Percentiles rank a stretch among this genome's conserved stretches.
These are phyloP conservation scores for Phalanger gymnotis DNA, from an alignment of 2,797 vertebrate genomes.

Conservation along the genomic window DNA sequence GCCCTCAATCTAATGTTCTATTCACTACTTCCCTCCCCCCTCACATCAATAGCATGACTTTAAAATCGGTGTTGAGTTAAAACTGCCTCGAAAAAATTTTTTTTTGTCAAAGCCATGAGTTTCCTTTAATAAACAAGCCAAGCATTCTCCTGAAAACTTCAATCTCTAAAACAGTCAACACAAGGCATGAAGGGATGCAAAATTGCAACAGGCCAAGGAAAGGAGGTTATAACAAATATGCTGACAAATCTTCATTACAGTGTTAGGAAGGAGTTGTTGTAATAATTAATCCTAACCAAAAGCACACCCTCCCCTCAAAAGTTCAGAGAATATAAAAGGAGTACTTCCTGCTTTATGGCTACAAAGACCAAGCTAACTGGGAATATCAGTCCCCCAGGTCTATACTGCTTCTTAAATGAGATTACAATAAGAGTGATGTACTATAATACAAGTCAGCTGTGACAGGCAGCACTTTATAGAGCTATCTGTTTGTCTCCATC, in stretches of 20 bases:
- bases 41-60: neutral
- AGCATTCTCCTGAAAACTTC: slow-evolving; percentile 27
- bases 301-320: slow-evolving; percentile 77
- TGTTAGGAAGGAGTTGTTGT: slow-evolving; percentile 65
- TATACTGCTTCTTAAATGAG: slow-evolving; percentile 85
- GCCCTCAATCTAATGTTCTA: slow-evolving; percentile 14
- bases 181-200: slow-evolving; percentile 12
- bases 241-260: slow-evolving; percentile 72
- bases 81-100: neutral
- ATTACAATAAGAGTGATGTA: slow-evolving; percentile 87
- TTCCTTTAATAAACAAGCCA: slow-evolving; percentile 50
- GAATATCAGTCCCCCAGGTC: slow-evolving; percentile 85
- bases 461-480: slow-evolving; percentile 87
- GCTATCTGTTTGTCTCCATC: slow-evolving; percentile 86
- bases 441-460: slow-evolving; percentile 76
- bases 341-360: slow-evolving; percentile 85
- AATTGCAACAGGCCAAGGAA: slow-evolving; percentile 1
- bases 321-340: slow-evolving; percentile 85
- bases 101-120: neutral
- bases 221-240: slow-evolving; percentile 57
- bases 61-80: neutral
- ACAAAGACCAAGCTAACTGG: slow-evolving; percentile 88
- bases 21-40: slow-evolving; percentile 15
- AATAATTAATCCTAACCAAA: slow-evolving; percentile 84
- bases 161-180: neutral